A percentile compares a stretch with the other conserved stretches of the same genome.
Evolutionary conservation across 2,113 vertebrate genomes (phyloP).

Genomic region (Polypterus senegalus): DNA sequence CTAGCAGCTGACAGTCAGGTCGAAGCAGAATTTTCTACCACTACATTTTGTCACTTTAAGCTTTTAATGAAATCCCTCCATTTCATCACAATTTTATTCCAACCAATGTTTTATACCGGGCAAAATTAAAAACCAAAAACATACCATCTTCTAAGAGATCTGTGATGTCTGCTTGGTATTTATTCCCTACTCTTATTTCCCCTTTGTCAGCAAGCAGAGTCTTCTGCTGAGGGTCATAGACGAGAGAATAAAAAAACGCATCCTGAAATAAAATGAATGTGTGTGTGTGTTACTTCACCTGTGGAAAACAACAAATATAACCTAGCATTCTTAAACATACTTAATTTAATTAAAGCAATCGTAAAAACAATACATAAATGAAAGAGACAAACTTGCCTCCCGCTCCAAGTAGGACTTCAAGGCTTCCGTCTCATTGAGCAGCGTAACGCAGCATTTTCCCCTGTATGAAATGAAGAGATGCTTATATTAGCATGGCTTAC

Average conservation of each 20-base stretch:
- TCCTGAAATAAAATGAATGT: conserved; percentile 52
- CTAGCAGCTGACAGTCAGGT: no score
- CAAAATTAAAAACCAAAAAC: background rate
- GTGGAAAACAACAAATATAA: no score
- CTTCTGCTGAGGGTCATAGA: conserved; percentile 96
- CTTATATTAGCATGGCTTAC: background rate
- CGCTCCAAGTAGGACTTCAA: conserved; percentile 90
- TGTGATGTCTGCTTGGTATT: conserved; percentile 92
- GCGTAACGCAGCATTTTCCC: conserved; percentile 93
- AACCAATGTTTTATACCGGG: no score
- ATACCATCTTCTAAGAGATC: conserved; percentile 83
- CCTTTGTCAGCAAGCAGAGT: conserved; percentile 94
- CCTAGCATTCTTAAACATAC: no score
- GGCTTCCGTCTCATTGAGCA: conserved; percentile 92
- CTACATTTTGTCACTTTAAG: no score
- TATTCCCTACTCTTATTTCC: conserved; percentile 91
- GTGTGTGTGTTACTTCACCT: background rate
- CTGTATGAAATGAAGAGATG: conserved; percentile 34
- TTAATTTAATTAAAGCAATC: no score
- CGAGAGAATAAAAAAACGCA: conserved; percentile 95
- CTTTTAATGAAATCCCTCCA: no score
- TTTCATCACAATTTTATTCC: no score
- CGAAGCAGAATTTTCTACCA: no score
- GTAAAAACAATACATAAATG: no score
- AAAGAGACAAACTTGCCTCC: conserved; percentile 57